Conservation (phyloP, 2,888 invertebrate genomes). For the Acanthosepion pharaonis region DNA sequence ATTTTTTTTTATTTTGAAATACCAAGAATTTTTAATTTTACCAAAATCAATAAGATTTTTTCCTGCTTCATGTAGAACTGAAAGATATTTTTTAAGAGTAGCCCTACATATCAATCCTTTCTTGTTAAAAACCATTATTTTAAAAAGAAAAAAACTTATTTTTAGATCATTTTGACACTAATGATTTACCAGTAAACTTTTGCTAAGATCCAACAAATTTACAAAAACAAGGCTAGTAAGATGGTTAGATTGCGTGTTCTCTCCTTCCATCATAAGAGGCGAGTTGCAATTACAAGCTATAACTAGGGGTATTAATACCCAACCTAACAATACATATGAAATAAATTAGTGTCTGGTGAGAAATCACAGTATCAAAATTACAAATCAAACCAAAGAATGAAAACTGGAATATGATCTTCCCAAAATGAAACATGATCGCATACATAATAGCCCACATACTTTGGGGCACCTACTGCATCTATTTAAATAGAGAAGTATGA, state of each 20-base stretch:
- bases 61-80: neutral
- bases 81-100: neutral
- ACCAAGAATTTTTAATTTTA: too few relatives aligned
- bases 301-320: neutral
- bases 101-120: neutral
- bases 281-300: neutral
- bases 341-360: neutral
- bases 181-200: neutral
- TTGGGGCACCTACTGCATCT: too few relatives aligned
- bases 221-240: neutral
- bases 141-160: neutral
- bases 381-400: neutral
- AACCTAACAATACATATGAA: neutral
- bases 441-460: too few relatives aligned
- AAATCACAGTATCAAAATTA: neutral
- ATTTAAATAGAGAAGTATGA: too few relatives aligned
- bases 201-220: neutral
- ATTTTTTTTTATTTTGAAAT: too few relatives aligned
- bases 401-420: neutral
- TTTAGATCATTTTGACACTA: neutral
- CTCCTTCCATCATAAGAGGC: too few relatives aligned
- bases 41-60: too few relatives aligned
- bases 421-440: neutral
- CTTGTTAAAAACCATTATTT: neutral
- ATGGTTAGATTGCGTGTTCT: neutral